phyloP scores from a whole-genome alignment of 2,888 invertebrate genomes.

The Perizoma flavofasciatum region DNA sequence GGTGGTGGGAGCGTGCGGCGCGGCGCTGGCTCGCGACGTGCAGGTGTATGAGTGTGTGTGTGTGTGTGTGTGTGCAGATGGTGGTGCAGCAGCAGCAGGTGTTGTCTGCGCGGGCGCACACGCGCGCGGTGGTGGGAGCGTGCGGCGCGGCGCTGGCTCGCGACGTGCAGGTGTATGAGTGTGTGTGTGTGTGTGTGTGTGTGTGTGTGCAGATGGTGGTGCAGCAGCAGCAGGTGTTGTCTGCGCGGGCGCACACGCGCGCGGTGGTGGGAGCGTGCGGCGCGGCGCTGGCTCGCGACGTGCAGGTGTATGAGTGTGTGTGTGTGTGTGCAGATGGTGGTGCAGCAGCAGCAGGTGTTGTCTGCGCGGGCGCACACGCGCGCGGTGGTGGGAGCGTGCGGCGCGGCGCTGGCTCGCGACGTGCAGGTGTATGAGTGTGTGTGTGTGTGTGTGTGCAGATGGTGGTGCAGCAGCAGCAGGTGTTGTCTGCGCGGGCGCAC shows the following conservation, averaged over 20 bases:
- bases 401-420: conserved; percentile 78
- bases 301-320: conserved; percentile 72
- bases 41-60: no score
- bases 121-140: conserved; percentile 75
- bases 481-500: conserved; percentile 39
- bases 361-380: conserved; percentile 49
- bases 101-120: conserved; percentile 45
- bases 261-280: conserved; percentile 81
- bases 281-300: conserved; percentile 77
- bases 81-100: conserved; percentile 8
- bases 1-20: conserved; percentile 81
- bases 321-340: conserved; percentile 30
- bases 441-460: conserved; percentile 26
- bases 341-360: conserved; percentile 7
- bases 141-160: conserved; percentile 81
- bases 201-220: conserved; percentile 30
- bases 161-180: conserved; percentile 82
- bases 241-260: conserved; percentile 49
- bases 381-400: conserved; percentile 80
- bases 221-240: conserved; percentile 9
- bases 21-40: conserved; percentile 81
- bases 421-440: no score
- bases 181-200: no score
- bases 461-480: conserved; percentile 15
- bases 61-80: conserved; percentile 29